Evolutionary conservation across 1,140 invertebrate species (phyloP).

Genomic region (Drosophila cardini): DNA sequence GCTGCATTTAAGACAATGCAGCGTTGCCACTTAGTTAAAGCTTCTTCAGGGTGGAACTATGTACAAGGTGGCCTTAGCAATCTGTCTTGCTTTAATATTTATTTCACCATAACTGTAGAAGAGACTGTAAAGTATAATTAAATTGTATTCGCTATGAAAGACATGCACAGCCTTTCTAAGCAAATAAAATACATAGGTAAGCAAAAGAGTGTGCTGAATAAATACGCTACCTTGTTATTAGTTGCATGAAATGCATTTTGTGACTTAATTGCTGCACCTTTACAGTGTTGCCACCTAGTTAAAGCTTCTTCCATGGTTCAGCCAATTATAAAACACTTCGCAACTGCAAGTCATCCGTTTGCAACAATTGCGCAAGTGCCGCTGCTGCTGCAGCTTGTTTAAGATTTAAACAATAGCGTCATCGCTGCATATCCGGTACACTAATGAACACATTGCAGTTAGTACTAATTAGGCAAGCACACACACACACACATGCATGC

Average conservation of each 20-base stretch:
- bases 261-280: background rate
- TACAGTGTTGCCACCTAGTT: constrained; percentile 34
- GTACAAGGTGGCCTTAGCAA: too few relatives aligned
- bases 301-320: background rate
- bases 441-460: constrained; percentile 76
- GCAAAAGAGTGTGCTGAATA: too few relatives aligned
- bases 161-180: too few relatives aligned
- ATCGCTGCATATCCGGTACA: constrained; percentile 77
- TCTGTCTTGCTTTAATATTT: too few relatives aligned
- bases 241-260: too few relatives aligned
- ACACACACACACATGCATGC: constrained; percentile 16
- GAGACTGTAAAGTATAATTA: too few relatives aligned
- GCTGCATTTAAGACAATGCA: constrained; percentile 27
- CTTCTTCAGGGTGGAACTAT: too few relatives aligned
- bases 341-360: constrained; percentile 53
- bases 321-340: constrained; percentile 9
- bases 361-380: constrained; percentile 32
- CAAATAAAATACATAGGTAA: too few relatives aligned
- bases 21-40: constrained; percentile 5
- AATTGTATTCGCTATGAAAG: too few relatives aligned
- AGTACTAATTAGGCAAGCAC: constrained; percentile 68
- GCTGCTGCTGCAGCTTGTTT: constrained; percentile 17
- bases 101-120: too few relatives aligned
- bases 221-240: too few relatives aligned
- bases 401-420: constrained; percentile 72